These are phyloP conservation scores for Falco cherrug DNA, from an alignment of 2,797 vertebrate genomes.

Conservation along the genomic window DNA sequence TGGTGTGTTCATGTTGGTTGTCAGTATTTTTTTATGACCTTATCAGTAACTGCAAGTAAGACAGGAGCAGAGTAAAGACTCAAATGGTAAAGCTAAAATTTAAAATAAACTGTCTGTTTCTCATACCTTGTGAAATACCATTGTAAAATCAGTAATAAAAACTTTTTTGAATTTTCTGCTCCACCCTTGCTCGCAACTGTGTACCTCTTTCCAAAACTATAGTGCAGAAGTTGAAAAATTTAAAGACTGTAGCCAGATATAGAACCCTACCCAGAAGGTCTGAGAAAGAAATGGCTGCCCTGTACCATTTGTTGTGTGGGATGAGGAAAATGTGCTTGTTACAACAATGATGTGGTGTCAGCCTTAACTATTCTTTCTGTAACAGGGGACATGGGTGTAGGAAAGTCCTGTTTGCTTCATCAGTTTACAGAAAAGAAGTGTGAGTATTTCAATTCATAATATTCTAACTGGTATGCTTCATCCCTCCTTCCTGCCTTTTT, in stretches of 20 bases:
- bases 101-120: neutral
- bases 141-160: neutral
- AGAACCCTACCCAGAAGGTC: neutral
- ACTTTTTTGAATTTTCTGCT: neutral
- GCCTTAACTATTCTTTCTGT: conserved; percentile 42
- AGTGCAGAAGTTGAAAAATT: neutral
- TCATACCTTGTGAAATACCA: neutral
- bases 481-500: neutral
- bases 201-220: neutral
- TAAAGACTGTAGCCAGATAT: neutral
- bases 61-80: neutral
- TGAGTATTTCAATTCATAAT: conserved; percentile 78
- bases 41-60: neutral
- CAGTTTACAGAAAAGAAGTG: conserved; percentile 99
- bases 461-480: neutral
- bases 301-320: neutral
- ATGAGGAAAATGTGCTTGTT: neutral
- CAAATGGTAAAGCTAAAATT: neutral
- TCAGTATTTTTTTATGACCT: neutral
- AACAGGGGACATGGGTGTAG: conserved; percentile 97
- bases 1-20: neutral
- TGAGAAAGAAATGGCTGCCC: neutral
- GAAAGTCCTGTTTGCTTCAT: conserved; percentile 99
- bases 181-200: neutral
- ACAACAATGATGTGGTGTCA: neutral